phyloP scores from a whole-genome alignment of 2,888 invertebrate species.

The Ligdia adustata region DNA sequence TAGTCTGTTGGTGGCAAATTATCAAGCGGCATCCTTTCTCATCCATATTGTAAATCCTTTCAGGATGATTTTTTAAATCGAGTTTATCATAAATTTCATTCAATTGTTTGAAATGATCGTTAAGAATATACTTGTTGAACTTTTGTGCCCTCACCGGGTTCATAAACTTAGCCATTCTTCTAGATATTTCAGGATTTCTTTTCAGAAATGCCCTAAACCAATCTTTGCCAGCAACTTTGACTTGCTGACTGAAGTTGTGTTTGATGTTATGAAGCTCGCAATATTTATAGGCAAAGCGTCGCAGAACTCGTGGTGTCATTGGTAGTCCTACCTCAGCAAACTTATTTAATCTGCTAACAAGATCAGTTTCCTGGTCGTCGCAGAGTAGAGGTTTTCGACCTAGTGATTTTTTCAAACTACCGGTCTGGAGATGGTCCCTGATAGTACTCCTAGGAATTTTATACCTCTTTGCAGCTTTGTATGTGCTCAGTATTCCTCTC shows the following conservation, averaged over 20 bases:
- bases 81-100: neutral
- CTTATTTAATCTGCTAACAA: neutral
- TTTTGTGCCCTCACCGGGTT: neutral
- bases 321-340: neutral
- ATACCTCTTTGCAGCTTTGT: neutral
- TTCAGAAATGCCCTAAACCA: neutral
- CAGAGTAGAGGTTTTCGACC: neutral
- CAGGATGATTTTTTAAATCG: constrained; percentile 22
- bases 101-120: neutral
- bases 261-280: too few species aligned
- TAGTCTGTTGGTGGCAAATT: neutral
- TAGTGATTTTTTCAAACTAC: neutral
- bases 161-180: neutral
- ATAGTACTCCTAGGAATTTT: neutral
- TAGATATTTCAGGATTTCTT: neutral
- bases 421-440: neutral
- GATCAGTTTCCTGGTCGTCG: neutral
- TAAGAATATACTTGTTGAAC: neutral
- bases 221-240: neutral
- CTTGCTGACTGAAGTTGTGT: too few species aligned
- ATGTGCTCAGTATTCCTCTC: constrained; percentile 7
- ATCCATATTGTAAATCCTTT: constrained; percentile 37
- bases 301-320: too few species aligned
- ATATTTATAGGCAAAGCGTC: too few species aligned
- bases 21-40: constrained; percentile 39